Evolutionary conservation across 1,140 invertebrate species (phyloP).

Genomic region (Lethrus apterus): DNA sequence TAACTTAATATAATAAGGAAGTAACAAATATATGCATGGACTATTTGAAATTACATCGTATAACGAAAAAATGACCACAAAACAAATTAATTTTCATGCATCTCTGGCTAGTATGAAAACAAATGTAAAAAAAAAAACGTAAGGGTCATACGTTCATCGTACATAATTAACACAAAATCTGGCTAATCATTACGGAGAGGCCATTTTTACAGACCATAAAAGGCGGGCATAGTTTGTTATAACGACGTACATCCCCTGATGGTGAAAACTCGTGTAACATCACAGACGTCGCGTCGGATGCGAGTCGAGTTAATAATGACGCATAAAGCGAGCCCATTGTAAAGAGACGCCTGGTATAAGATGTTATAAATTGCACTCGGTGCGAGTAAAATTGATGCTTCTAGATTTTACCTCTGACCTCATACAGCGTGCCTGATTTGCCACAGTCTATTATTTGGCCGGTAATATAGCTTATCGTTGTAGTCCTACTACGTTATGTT

Average conservation of each 20-base stretch:
- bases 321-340: slow-evolving; percentile 24
- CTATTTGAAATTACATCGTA: no score
- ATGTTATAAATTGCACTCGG: slow-evolving; percentile 27
- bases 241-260: background rate
- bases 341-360: slow-evolving; percentile 19
- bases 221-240: background rate
- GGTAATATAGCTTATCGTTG: slow-evolving; percentile 9
- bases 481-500: slow-evolving; percentile 11
- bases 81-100: no score
- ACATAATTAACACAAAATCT: slow-evolving; percentile 12
- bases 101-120: no score
- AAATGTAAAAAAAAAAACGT: no score
- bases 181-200: slow-evolving; percentile 8
- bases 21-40: no score
- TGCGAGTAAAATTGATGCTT: slow-evolving; percentile 25
- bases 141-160: no score
- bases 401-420: slow-evolving; percentile 24
- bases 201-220: slow-evolving; percentile 9
- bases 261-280: slow-evolving; percentile 1
- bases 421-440: slow-evolving; percentile 17
- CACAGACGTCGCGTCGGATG: slow-evolving; percentile 4
- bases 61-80: no score
- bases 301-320: slow-evolving; percentile 24
- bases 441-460: slow-evolving; percentile 15
- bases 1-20: no score